Evolutionary conservation across 1,140 invertebrate genomes (phyloP), one percentile per base, ranked within the genome.

Genomic region (Heliconius congener): DNA sequence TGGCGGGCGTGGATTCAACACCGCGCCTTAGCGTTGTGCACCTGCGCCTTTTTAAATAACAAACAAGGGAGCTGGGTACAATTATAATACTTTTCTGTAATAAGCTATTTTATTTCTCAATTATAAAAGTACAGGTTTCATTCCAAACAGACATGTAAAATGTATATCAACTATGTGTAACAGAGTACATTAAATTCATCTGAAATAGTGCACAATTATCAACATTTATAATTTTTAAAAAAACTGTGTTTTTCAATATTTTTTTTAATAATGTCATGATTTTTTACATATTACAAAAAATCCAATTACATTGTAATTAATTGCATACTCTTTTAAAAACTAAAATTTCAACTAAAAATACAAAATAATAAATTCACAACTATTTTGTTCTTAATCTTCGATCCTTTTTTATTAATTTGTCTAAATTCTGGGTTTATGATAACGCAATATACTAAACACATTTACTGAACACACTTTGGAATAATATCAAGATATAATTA

Each of bases 401-500:
- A 60, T 23, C 8, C 0, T 60, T 66, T 66, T 66, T 66, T 66
- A 30, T 66, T 30, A 13, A 66, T 60, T 60, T 27, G 19, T n/a
- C 57, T 60, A 60, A 60, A 60, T 30, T 66, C 27, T 30, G 27
- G 30, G 9, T 50, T 50, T 46, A 34, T 55, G 57, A 57, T 30
- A 23, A 8, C 9, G 11, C 11, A 74, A 74, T 37, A 50, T 27
- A 34, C 23, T 74, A 74, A 50, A 23, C 23, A 46, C 52, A 39
- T 37, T 76, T 76, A 76, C 42, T 76, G 75, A 76, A 76, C 75
- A 76, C 75, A 76, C 46, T 76, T 50, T 71, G 66, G 60, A 76
- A 76, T 50, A 66, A 66, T 66, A 66, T 30, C 60, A 66, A 13
- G 57, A 60, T 60, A 60, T 3, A 60, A 60, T 66, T 60, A 5